Base-by-base conservation (phyloP, 2,888 invertebrate genomes). In the Conomelus anceps region DNA sequence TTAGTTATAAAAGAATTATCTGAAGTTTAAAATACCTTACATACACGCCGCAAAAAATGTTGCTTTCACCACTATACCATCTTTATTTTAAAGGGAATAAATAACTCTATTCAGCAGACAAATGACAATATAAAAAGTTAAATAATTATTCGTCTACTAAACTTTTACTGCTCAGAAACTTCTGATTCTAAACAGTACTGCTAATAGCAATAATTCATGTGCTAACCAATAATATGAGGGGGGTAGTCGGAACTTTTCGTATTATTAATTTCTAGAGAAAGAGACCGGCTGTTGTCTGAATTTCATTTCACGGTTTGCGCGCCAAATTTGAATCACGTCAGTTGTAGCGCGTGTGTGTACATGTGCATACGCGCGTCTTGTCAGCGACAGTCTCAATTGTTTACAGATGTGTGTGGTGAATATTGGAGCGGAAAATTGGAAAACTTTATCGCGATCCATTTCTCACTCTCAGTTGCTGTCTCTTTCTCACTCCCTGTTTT, bases 401-500 rank as follows among this genome's bases (percentile, higher is more conserved):
- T 41, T 41, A 41, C 41, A 41, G 41, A 17, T 20, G 17, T 41
- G 41, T 41, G 41, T 41, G n/a, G n/a, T n/a, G 41, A 41, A 41
- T 41, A 41, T 41, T 41, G 41, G 41, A 17, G 41, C 41, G 17
- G 41, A 41, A 41, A 41, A 41, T 41, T 41, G 17, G 41, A 41
- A 41, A 41, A 41, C 85, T 85, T 23, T 85, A 1, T 85, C 85
- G 22, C 85, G 22, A 13, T 85, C 9, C 23, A 13, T 17, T 13
- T 41, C 63, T 41, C 63, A 22, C 63, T 41, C 22, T 88, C 84
- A 20, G 22, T 84, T 9, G 17, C 85, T 88, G 84, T 84, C 88
- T 85, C 88, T 88, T 84, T 84, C 84, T 84, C 88, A 84, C 88
- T 23, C 88, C 22, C 88, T 88, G 22, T 84, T 22, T 88, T 24